A percentile compares a stretch with the other conserved stretches of the same genome.
These are phyloP conservation scores for Andrena chrysosceles DNA, from an alignment of 2,888 invertebrate species.

Conservation along the genomic window DNA sequence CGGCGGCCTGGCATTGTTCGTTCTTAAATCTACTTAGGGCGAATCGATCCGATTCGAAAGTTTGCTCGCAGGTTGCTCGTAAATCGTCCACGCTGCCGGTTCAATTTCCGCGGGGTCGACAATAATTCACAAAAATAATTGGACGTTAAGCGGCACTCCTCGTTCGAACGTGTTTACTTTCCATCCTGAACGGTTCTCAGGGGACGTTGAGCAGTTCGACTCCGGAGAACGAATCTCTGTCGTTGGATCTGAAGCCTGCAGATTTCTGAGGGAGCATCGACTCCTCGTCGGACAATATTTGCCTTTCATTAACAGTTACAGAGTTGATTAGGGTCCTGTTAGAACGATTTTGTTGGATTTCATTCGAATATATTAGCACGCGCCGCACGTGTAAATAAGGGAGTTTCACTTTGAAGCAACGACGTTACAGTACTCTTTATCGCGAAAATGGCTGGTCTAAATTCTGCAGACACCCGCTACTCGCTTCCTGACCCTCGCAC, in stretches of 20 bases:
- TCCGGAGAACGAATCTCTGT: neutral
- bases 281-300: conserved; percentile 23
- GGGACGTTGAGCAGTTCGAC: neutral
- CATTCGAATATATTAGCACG: neutral
- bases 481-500: too few species aligned
- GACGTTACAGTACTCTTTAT: too few species aligned
- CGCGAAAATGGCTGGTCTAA: too few species aligned
- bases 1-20: neutral
- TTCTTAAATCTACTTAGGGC: conserved; percentile 12
- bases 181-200: conserved; percentile 21
- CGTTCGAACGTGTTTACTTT: conserved; percentile 20
- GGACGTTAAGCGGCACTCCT: conserved; percentile 24
- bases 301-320: conserved; percentile 18
- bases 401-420: neutral
- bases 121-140: conserved; percentile 33
- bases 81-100: conserved; percentile 18
- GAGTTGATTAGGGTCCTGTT: neutral
- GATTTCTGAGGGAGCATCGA: neutral
- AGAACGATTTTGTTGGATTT: neutral
- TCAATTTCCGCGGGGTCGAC: conserved; percentile 16
- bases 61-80: conserved; percentile 38
- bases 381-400: neutral
- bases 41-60: neutral
- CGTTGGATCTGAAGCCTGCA: neutral
- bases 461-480: too few species aligned